Evolutionary conservation across 2,113 vertebrate genomes (phyloP).

Genomic region (Petrocephalus zakoni): DNA sequence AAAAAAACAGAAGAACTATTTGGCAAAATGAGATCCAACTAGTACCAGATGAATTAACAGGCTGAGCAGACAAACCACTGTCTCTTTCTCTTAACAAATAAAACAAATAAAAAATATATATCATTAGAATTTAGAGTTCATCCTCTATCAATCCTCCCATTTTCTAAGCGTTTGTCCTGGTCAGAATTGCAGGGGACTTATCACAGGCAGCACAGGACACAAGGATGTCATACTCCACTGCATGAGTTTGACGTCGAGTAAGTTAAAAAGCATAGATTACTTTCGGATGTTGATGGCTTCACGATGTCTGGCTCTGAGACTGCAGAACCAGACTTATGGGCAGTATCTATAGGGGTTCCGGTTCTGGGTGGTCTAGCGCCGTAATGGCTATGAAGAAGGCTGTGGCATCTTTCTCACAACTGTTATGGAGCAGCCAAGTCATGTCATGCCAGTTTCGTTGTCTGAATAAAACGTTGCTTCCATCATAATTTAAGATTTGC

Average conservation of each 20-base stretch:
- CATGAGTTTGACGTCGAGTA: background rate
- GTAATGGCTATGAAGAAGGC: background rate
- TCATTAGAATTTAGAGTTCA: background rate
- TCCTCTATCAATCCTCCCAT: background rate
- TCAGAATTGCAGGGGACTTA: background rate
- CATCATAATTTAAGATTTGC: background rate
- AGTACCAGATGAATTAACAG: background rate
- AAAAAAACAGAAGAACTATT: background rate
- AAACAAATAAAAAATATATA: background rate
- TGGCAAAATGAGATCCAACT: background rate
- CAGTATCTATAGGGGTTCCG: background rate
- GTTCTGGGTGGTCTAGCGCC: background rate
- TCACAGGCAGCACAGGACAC: too few species aligned
- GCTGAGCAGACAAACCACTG: background rate
- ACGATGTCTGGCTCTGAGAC: background rate
- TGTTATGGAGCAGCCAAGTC: background rate
- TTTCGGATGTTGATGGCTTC: background rate
- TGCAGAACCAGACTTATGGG: background rate
- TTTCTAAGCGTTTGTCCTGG: background rate
- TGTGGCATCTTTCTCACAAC: background rate
- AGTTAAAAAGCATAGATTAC: background rate
- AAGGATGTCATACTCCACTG: background rate
- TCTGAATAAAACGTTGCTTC: background rate
- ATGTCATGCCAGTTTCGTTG: background rate
- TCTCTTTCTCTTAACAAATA: background rate